Base-by-base conservation (phyloP, 2,888 invertebrate species). In the Pterostichus niger region DNA sequence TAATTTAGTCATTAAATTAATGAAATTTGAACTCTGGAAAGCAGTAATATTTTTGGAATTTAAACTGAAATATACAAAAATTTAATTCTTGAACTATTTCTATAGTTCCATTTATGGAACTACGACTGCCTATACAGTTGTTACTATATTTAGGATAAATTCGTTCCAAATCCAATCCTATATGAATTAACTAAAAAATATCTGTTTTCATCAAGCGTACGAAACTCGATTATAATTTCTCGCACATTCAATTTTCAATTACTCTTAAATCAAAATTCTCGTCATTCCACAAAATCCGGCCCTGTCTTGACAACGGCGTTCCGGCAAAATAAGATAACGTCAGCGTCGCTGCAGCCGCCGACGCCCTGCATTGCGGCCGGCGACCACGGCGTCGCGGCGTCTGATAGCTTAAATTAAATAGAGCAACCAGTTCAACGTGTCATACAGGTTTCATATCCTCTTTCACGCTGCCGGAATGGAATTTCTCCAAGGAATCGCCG, bases 321-420 rank as follows among this genome's bases (percentile, higher is more conserved):
- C 64, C 33, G 80, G 80, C 49, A 64, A 68, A 80, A 80, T 80
- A 80, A 80, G 80, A 80, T 80, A 80, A 80, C 80, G 80, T 80
- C 80, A 79, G 68, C 79, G 31, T n/a, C 64, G 61, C 9, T 9
- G 64, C 52, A n/a, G 40, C 4, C 33, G 54, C 31, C 33, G 49
- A 13, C 76, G 76, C 59, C 24, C 80, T 80, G 80, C 80, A 80
- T 52, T 80, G 80, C 80, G 80, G 80, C 40, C 61, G 46, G 31
- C 24, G 33, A 33, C 17, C 46, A 52, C 61, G 46, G 31, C 17
- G 64, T 80, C 52, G 33, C 61, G 46, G 31, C 17, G 64, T 80
- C 52, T 68, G 80, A 80, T 68, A 80, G 80, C 80, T 80, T 80
- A 80, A 80, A 80, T 68, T 80, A 80, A 68, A 80, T 80, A 80